phyloP scores from a whole-genome alignment of 2,888 invertebrate species.

The Sinohyriopsis cumingii region DNA sequence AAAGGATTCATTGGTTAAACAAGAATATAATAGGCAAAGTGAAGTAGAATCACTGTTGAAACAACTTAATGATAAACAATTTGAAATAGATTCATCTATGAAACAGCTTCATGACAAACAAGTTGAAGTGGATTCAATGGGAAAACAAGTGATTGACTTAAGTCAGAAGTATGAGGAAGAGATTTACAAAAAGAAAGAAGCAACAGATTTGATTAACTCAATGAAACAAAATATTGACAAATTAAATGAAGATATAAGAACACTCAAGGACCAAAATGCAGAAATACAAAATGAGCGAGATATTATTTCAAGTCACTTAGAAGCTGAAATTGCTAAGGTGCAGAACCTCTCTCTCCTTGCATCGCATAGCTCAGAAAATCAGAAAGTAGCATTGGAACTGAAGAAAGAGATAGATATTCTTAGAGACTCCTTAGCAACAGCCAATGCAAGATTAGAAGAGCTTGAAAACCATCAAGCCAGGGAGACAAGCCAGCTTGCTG shows the following conservation, averaged over 20 bases:
- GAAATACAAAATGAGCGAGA: constrained; percentile 17
- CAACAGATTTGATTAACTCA: constrained; percentile 13
- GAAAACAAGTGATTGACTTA: constrained; percentile 6
- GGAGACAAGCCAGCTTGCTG: constrained; percentile 28
- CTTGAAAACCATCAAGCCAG: too few relatives aligned
- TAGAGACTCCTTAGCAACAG: neutral
- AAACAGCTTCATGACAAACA: constrained; percentile 14
- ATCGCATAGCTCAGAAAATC: too few relatives aligned
- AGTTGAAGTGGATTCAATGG: constrained; percentile 25
- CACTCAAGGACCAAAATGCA: constrained; percentile 5
- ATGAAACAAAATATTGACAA: constrained; percentile 38
- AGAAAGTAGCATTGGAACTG: too few relatives aligned
- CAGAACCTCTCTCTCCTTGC: too few relatives aligned
- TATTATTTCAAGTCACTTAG: too few relatives aligned
- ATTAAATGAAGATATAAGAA: constrained; percentile 5
- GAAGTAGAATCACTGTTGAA: constrained; percentile 2
- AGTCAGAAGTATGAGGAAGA: neutral
- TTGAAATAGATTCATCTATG: constrained; percentile 1
- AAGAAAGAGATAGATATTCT: neutral
- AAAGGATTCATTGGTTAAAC: neutral
- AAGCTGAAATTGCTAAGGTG: too few relatives aligned
- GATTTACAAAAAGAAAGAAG: constrained; percentile 9
- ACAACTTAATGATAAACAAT: constrained; percentile 4
- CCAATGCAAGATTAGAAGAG: neutral
- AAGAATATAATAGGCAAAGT: constrained; percentile 1